phyloP scores from a whole-genome alignment of 64 coral and sea anemone genomes.

The Stichodactyla mertensii region DNA sequence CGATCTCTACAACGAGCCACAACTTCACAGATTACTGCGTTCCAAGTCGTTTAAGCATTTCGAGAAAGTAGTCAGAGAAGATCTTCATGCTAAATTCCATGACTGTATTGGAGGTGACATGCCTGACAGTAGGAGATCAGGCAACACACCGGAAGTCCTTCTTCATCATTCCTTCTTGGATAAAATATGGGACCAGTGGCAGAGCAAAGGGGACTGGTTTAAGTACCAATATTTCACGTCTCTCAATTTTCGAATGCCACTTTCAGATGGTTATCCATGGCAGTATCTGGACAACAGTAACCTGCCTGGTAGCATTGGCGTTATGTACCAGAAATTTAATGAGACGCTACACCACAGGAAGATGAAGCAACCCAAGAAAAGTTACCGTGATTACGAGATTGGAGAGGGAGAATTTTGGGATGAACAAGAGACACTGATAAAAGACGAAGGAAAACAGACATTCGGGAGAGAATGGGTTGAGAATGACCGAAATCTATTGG shows the following conservation, averaged over 20 bases:
- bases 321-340: slow-evolving; percentile 23
- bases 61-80: slow-evolving; percentile 53
- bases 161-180: slow-evolving; percentile 68
- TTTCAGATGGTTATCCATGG: slow-evolving; percentile 30
- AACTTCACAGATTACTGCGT: background rate
- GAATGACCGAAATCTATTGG: no score
- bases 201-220: slow-evolving; percentile 11
- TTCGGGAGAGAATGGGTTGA: background rate
- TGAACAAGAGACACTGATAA: background rate
- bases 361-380: background rate
- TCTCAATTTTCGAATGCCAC: slow-evolving; percentile 31
- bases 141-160: slow-evolving; percentile 52
- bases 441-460: background rate
- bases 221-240: slow-evolving; percentile 37
- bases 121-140: slow-evolving; percentile 18
- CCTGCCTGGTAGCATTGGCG: slow-evolving; percentile 34
- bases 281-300: slow-evolving; percentile 35
- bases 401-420: background rate
- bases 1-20: slow-evolving; percentile 13
- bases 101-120: slow-evolving; percentile 56
- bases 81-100: slow-evolving; percentile 50
- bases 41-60: slow-evolving; percentile 23
- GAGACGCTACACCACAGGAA: background rate
- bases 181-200: slow-evolving; percentile 67
- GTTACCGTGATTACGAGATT: background rate